phyloP scores from a whole-genome alignment of 2,888 invertebrate species.

The Tetropium fuscum region DNA sequence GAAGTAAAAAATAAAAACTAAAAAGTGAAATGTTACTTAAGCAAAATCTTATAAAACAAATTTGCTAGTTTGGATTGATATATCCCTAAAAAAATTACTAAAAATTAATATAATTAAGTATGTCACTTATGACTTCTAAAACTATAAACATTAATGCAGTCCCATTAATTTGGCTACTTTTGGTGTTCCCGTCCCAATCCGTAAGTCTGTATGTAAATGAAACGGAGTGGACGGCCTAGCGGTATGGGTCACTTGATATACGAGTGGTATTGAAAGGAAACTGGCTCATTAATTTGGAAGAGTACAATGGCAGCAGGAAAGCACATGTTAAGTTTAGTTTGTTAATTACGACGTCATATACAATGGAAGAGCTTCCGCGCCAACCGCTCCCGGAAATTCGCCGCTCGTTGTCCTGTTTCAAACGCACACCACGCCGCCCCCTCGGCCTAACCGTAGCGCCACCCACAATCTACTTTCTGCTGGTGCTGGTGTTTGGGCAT shows the following conservation, averaged over 20 bases:
- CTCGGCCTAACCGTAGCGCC: constrained; percentile 11
- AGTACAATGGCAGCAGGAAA: constrained; percentile 68
- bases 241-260: constrained; percentile 62
- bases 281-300: constrained; percentile 65
- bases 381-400: constrained; percentile 63
- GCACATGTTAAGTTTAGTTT: constrained; percentile 70
- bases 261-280: constrained; percentile 65
- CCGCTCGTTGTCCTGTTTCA: constrained; percentile 60
- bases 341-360: constrained; percentile 67
- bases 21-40: no score
- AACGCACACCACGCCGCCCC: constrained; percentile 31
- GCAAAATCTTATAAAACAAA: no score
- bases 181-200: constrained; percentile 5
- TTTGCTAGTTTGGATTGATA: no score
- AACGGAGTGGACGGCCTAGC: background rate
- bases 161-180: background rate
- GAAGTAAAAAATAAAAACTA: no score
- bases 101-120: no score
- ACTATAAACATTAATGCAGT: no score
- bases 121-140: no score
- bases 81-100: no score
- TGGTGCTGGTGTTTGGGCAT: constrained; percentile 10
- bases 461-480: constrained; percentile 7
- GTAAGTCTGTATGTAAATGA: constrained; percentile 23
- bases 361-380: constrained; percentile 64